These are phyloP conservation scores for Stichodactyla helianthus DNA, from an alignment of 64 coral and sea anemone species.

Conservation along the genomic window DNA sequence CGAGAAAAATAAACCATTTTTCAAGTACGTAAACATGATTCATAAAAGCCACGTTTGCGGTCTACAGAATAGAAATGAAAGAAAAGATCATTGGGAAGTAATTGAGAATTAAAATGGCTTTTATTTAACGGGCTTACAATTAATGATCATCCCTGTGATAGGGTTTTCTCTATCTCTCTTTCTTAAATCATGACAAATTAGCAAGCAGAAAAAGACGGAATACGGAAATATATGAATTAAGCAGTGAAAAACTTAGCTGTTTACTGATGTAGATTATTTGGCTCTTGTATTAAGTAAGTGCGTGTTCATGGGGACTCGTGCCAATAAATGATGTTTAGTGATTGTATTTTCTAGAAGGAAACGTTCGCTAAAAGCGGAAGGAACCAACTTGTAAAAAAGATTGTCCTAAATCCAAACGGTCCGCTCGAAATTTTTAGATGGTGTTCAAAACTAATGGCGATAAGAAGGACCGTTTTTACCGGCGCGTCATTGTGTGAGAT, in stretches of 20 bases:
- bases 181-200: not conserved
- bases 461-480: not conserved
- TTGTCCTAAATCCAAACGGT: constrained; percentile 5
- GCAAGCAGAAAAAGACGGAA: not conserved
- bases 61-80: not conserved
- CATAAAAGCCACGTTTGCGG: not conserved
- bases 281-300: not conserved
- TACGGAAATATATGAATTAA: not conserved
- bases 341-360: not conserved
- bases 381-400: not conserved
- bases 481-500: not conserved
- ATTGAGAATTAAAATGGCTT: not conserved
- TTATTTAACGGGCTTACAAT: not conserved
- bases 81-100: not conserved
- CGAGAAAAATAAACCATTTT: not conserved
- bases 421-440: not conserved
- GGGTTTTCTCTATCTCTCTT: not conserved
- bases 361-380: not conserved
- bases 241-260: not conserved
- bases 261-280: not conserved
- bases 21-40: constrained; percentile 6
- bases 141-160: not conserved
- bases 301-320: not conserved
- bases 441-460: not conserved
- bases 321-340: not conserved